These are phyloP conservation scores for Xestia xanthographa DNA, from an alignment of 2,888 invertebrate species.

Conservation along the genomic window DNA sequence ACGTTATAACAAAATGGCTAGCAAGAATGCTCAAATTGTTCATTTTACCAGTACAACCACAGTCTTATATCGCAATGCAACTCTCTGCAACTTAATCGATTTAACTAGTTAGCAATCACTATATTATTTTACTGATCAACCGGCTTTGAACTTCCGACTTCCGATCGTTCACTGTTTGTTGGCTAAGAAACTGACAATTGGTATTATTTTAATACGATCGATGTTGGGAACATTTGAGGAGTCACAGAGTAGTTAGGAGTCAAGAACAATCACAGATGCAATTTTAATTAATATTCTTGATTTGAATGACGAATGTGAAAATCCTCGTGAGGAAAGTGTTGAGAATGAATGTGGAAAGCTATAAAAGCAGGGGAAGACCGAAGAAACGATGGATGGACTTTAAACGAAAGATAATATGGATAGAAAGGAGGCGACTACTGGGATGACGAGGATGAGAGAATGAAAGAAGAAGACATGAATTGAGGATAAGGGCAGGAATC, in stretches of 20 bases:
- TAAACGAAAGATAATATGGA: background rate
- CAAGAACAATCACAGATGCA: background rate
- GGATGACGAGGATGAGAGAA: background rate
- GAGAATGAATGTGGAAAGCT: background rate
- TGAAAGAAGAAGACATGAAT: too few species aligned
- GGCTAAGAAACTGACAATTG: background rate
- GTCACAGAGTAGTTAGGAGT: background rate
- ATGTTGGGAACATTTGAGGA: background rate
- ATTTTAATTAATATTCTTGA: background rate
- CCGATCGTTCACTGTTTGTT: conserved; percentile 27
- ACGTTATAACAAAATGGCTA: background rate
- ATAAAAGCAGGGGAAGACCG: background rate
- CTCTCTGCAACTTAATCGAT: conserved; percentile 52
- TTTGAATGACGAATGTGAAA: background rate
- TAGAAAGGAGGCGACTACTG: background rate
- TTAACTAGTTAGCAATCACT: conserved; percentile 42
- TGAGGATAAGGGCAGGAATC: too few species aligned
- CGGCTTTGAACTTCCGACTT: conserved; percentile 26
- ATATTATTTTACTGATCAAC: conserved; percentile 50
- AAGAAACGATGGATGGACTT: background rate
- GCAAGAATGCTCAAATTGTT: background rate
- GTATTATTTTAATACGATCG: conserved; percentile 17
- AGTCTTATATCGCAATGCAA: conserved; percentile 28
- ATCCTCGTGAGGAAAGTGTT: background rate
- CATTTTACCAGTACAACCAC: background rate